phyloP scores from a whole-genome alignment of 2,888 invertebrate genomes.

The Ormyrus pomaceus region DNA sequence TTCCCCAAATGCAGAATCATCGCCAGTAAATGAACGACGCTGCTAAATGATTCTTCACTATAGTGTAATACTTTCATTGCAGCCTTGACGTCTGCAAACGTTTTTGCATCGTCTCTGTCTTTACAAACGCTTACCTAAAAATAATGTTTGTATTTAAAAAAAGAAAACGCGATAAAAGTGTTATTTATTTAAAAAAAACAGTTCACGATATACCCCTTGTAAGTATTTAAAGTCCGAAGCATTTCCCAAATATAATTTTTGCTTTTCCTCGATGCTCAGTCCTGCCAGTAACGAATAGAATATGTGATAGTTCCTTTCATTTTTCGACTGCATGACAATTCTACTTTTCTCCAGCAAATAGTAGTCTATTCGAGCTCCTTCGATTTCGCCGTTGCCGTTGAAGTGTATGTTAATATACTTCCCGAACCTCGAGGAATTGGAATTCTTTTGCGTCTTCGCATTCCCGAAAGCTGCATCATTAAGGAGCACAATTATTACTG shows the following conservation, averaged over 20 bases:
- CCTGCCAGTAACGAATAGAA: constrained; percentile 95
- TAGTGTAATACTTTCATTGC: constrained; percentile 97
- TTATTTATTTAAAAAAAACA: background rate
- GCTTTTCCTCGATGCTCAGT: constrained; percentile 86
- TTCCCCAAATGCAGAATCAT: constrained; percentile 95
- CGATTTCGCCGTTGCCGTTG: constrained; percentile 88
- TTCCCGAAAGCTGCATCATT: constrained; percentile 89
- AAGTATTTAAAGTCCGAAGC: constrained; percentile 88
- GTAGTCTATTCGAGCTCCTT: constrained; percentile 96
- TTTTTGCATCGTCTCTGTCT: constrained; percentile 89
- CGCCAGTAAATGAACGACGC: constrained; percentile 89
- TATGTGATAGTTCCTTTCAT: constrained; percentile 96
- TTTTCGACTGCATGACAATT: constrained; percentile 91
- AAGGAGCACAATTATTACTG: background rate
- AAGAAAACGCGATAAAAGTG: constrained; percentile 65
- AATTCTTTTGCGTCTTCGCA: constrained; percentile 96
- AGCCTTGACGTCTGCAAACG: constrained; percentile 91
- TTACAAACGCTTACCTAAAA: constrained; percentile 77
- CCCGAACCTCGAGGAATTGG: constrained; percentile 97
- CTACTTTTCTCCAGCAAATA: constrained; percentile 96
- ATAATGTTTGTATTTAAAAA: constrained; percentile 8
- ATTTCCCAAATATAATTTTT: constrained; percentile 84
- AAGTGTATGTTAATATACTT: constrained; percentile 96
- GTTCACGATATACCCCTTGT: constrained; percentile 79
- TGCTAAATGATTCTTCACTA: constrained; percentile 88